Percentiles rank a stretch among this genome's conserved stretches.
Conservation (phyloP, 1,140 invertebrate species). For the Apis laboriosa region DNA sequence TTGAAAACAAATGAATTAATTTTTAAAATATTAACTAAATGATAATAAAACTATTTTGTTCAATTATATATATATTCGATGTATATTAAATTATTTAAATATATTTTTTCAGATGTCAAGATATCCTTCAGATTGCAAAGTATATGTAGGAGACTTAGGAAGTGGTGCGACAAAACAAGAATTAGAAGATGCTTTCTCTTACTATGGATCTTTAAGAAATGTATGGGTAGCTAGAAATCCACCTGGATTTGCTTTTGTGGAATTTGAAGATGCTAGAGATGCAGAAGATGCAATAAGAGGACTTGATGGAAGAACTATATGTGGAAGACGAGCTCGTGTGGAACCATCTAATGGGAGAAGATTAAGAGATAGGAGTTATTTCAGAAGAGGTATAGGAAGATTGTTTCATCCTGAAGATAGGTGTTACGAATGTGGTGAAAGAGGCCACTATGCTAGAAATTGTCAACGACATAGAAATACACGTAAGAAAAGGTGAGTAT, state of each 20-base stretch:
- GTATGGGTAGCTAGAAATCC: slow-evolving; percentile 97
- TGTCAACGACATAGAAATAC: slow-evolving; percentile 85
- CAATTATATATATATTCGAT: too few species aligned
- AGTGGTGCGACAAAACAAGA: slow-evolving; percentile 94
- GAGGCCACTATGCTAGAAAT: slow-evolving; percentile 95
- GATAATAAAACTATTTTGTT: background rate
- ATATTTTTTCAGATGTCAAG: slow-evolving; percentile 84
- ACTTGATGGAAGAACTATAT: slow-evolving; percentile 89
- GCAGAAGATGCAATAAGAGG: slow-evolving; percentile 95
- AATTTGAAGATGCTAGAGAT: slow-evolving; percentile 95
- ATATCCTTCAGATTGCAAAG: slow-evolving; percentile 94
- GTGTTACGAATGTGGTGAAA: slow-evolving; percentile 95
- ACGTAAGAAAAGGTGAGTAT: slow-evolving; percentile 83
- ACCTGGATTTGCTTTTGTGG: slow-evolving; percentile 97
- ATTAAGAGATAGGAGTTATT: slow-evolving; percentile 73
- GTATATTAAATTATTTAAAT: background rate
- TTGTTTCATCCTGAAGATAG: slow-evolving; percentile 91
- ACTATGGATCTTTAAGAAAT: slow-evolving; percentile 96
- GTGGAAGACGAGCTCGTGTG: slow-evolving; percentile 93
- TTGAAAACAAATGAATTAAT: background rate
- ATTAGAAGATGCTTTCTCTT: slow-evolving; percentile 95
- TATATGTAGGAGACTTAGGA: slow-evolving; percentile 97
- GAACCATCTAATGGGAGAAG: slow-evolving; percentile 94
- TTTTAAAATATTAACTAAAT: background rate
- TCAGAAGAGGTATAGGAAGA: slow-evolving; percentile 84